Percentiles rank a stretch among this genome's conserved stretches.
Evolutionary conservation across 2,113 vertebrate genomes (phyloP).

Genomic region (Neodon shergylaensis): DNA sequence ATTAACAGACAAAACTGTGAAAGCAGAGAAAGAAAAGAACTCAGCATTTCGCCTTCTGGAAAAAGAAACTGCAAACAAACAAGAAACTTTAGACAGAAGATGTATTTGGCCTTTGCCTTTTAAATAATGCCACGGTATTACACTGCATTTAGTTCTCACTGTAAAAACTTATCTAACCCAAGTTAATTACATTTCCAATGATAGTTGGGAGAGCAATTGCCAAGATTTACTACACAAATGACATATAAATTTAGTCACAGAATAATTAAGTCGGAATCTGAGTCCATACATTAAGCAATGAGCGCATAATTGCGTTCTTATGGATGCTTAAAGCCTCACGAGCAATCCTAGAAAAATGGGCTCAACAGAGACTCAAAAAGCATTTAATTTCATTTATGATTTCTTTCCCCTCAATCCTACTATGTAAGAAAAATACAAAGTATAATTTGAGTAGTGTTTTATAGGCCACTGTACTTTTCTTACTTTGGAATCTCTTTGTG

Average conservation of each 20-base stretch:
- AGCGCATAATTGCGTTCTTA: conserved; percentile 68
- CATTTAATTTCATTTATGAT: conserved; percentile 66
- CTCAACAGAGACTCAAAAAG: conserved; percentile 51
- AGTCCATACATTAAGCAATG: conserved; percentile 74
- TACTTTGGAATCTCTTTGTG: neutral
- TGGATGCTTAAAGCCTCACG: conserved; percentile 65
- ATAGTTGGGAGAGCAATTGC: conserved; percentile 71
- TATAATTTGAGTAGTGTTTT: conserved; percentile 35
- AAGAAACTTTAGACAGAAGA: conserved; percentile 68
- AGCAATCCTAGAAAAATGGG: conserved; percentile 67
- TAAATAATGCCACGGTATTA: conserved; percentile 66
- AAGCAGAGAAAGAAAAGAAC: conserved; percentile 50
- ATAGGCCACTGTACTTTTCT: neutral
- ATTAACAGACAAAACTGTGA: conserved; percentile 64
- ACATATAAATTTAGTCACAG: conserved; percentile 70
- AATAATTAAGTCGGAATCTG: conserved; percentile 78
- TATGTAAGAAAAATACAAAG: neutral
- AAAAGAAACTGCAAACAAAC: conserved; percentile 73
- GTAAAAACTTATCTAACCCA: conserved; percentile 63
- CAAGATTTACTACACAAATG: conserved; percentile 76
- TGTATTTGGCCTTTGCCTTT: conserved; percentile 68
- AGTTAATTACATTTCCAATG: conserved; percentile 79
- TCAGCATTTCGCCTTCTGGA: conserved; percentile 55
- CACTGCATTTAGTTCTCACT: conserved; percentile 66
- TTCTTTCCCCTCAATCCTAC: conserved; percentile 51